Evolutionary conservation across 2,113 vertebrate genomes (phyloP), one percentile per base, ranked within the genome.

Genomic region (Oryzias woworae): DNA sequence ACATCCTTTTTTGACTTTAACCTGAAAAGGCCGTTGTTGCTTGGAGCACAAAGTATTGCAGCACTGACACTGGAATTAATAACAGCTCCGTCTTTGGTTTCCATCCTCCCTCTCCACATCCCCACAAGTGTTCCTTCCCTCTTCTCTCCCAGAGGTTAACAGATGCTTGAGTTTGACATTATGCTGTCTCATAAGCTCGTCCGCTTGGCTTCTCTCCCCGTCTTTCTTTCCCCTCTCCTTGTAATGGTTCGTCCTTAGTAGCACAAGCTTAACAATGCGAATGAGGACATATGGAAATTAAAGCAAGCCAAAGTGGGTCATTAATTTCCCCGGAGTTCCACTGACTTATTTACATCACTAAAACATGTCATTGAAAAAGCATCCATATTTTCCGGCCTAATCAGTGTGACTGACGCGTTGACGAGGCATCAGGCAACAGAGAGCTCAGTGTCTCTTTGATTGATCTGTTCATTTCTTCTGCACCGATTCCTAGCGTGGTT

Each of bases 391-490:
- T 22, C 42, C 65, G 28, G 45, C 41, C 59, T 73, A 69, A 84
- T 83, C 73, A 82, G 62, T 26, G 4, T 14, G 52, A 53, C 53
- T 69, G 73, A 73, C 4, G 22, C 81, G 75, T 58, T 83, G 73
- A 85, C 68, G 58, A 74, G 46, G 47, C 66, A 17, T 80, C 75
- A 51, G 53, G 63, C 73, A 55, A 45, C 16, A 4, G 23, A 78
- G 70, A 72, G 58, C 58, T n/a, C 44, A 18, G 42, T 53, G 66
- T 82, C 67, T 58, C 50, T 71, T 49, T 81, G 80, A 89, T 75
- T 83, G 80, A 88, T 88, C 77, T 78, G 73, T 62, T 84, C 49
- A 85, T 82, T 86, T 85, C 59, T 71, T 50, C 62, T 4, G 3
- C 66, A n/a, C 42, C 54, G 55, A 60, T 63, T 75, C 51, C 52